Conservation (phyloP, 2,113 vertebrate genomes). For the cat (Felis catus) region F.catus_Fca126_mat1.0 CM031414.1:54624501-54625000, state of each 20-base stretch:
- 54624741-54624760: neutral
- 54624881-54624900: neutral
- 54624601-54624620: neutral
- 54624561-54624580: neutral
- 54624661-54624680: neutral
- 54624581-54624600: neutral
- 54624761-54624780: neutral
- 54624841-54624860: neutral
- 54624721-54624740: neutral
- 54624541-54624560: constrained; percentile 3
- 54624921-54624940: neutral
- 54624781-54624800: neutral
- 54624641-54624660: neutral
- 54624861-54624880: neutral
- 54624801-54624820: neutral
- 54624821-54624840: neutral
- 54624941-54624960: neutral
- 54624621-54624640: constrained; percentile 33
- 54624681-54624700: neutral
- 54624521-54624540: constrained; percentile 22
- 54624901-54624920: neutral
- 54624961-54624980: neutral
- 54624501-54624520: constrained; percentile 9
- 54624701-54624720: neutral
- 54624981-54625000: neutral